Evolutionary conservation across 2,888 invertebrate species (phyloP), one percentile per base, ranked within the genome.

Genomic region (Nomada lathburiana): DNA sequence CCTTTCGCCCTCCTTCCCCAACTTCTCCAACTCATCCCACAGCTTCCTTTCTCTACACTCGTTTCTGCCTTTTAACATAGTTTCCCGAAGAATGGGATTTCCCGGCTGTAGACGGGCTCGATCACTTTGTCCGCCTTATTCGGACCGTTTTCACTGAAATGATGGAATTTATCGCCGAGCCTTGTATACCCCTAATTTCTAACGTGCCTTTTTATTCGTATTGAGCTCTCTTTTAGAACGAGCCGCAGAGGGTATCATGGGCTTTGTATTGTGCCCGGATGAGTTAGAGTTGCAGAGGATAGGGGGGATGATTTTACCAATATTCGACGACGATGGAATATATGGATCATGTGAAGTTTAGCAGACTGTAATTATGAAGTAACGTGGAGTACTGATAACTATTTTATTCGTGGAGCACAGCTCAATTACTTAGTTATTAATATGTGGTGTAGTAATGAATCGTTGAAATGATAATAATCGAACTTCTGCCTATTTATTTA

Each of bases 1-100:
- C 57, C 47, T 47, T 26, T 36, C 23, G 20, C 26, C 29, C 16
- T n/a, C 50, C 26, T 2, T 18, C 26, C 50, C 20, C 50, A 18
- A n/a, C n/a, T 7, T 36, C 42, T 18, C 67, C 52, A 44, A 29
- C 62, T 18, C 20, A n/a, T 18, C 26, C 59, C 68, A 7, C 13
- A 13, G 29, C 44, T 78, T 84, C 79, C 76, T 77, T 80, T 79
- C 75, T 72, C 65, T 73, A 62, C 79, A 77, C 80, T 82, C 78
- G 86, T 84, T 84, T 67, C 86, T 77, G 70, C 70, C 84, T 86
- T 86, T 86, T 84, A 78, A 86, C 86, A 84, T 80, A 80, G 78
- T 80, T 86, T 77, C 73, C 62, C 70, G 47, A 64, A 76, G 80
- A 84, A 86, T 76, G 64, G 82, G 80, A 86, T 84, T 86, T 80